A percentile compares a stretch with the other conserved stretches of the same genome.
These are phyloP conservation scores for Pygocentrus nattereri DNA, from an alignment of 2,797 vertebrate genomes.

Conservation along the genomic window DNA sequence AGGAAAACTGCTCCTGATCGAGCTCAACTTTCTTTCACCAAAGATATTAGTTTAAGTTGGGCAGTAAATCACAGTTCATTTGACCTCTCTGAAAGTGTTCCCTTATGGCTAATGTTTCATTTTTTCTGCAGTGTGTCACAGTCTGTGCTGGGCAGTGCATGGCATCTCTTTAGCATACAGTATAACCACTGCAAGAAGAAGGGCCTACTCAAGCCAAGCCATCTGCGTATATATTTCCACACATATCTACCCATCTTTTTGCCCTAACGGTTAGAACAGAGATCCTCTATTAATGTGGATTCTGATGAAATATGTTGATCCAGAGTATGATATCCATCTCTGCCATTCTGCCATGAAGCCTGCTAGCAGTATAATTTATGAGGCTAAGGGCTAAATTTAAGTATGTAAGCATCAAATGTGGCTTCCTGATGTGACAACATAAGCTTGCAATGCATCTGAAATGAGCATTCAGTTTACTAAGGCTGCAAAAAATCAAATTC, in stretches of 20 bases:
- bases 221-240: background rate
- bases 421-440: background rate
- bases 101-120: conserved; percentile 30
- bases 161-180: background rate
- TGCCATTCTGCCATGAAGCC: background rate
- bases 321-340: background rate
- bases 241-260: background rate
- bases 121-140: conserved; percentile 3
- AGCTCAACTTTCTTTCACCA: conserved; percentile 62
- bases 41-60: conserved; percentile 57
- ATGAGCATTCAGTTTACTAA: too few species aligned
- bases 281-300: background rate
- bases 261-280: background rate
- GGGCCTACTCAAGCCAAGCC: background rate
- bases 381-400: background rate
- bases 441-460: background rate
- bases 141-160: background rate
- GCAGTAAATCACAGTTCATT: conserved; percentile 58
- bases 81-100: conserved; percentile 8
- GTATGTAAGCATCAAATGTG: too few species aligned
- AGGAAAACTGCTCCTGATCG: conserved; percentile 61
- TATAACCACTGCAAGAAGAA: background rate
- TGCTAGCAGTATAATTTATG: background rate
- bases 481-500: background rate
- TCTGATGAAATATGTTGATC: background rate